Evolutionary conservation across 2,113 vertebrate genomes (phyloP).

Genomic region (Sciurus niger): DNA sequence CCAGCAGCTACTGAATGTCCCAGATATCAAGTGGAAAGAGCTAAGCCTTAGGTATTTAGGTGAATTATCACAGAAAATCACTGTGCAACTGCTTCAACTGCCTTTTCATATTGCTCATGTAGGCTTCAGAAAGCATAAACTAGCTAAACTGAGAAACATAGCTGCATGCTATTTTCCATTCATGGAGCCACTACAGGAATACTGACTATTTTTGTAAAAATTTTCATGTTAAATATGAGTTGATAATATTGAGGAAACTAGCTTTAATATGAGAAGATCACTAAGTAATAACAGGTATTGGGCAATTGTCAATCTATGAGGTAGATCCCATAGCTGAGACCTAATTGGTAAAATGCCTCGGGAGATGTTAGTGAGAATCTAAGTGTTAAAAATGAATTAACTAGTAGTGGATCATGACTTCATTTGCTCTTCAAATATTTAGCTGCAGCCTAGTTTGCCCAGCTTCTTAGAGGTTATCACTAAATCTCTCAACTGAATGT

Average conservation of each 20-base stretch:
- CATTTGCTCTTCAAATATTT: background rate
- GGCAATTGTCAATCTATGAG: background rate
- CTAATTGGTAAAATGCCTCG: conserved; percentile 20
- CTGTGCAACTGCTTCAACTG: background rate
- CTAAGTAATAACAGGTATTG: conserved; percentile 4
- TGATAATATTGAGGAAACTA: conserved; percentile 5
- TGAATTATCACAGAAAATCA: background rate
- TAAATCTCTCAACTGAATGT: conserved; percentile 28
- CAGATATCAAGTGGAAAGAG: background rate
- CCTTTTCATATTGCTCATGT: background rate
- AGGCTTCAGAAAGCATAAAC: background rate
- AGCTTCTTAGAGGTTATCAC: background rate
- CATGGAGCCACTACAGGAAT: background rate
- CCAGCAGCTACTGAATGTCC: background rate
- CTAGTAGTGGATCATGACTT: background rate
- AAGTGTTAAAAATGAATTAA: background rate
- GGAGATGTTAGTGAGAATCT: background rate
- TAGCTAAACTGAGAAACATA: background rate
- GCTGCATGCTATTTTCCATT: background rate
- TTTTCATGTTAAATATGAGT: conserved; percentile 15
- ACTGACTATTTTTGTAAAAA: background rate
- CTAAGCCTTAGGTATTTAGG: background rate
- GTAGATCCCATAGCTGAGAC: background rate
- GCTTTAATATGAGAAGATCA: background rate
- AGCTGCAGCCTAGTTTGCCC: background rate